Conservation (phyloP, 2,888 invertebrate species). For the Polia nebulosa region DNA sequence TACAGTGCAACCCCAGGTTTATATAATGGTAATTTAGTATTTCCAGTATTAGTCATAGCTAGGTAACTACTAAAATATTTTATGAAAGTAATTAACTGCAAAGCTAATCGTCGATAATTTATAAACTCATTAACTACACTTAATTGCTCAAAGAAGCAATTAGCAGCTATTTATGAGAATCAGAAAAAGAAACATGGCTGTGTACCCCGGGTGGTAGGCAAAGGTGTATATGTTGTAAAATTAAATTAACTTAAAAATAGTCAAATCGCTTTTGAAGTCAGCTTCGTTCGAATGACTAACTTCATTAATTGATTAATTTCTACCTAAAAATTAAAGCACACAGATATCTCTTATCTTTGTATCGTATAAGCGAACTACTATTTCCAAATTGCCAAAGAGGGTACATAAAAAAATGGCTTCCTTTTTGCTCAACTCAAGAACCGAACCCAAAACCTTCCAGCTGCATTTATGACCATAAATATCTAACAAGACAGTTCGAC, state of each 20-base stretch:
- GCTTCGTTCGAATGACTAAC: too few relatives aligned
- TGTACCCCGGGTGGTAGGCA: too few relatives aligned
- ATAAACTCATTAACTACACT: slow-evolving; percentile 27
- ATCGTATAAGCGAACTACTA: too few relatives aligned
- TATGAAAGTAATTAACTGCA: slow-evolving; percentile 7
- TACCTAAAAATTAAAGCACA: too few relatives aligned
- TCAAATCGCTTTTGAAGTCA: too few relatives aligned
- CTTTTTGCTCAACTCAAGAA: slow-evolving; percentile 22
- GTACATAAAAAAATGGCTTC: slow-evolving; percentile 21
- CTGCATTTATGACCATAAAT: slow-evolving; percentile 17
- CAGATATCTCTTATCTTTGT: background rate
- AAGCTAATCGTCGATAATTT: background rate
- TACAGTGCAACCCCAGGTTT: background rate
- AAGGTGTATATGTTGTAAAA: too few relatives aligned
- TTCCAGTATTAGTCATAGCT: background rate
- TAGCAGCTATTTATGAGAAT: too few relatives aligned
- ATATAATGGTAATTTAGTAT: too few relatives aligned
- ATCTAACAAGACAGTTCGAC: slow-evolving; percentile 9
- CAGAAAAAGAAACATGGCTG: too few relatives aligned
- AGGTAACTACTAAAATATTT: background rate
- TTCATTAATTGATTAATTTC: too few relatives aligned
- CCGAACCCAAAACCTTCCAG: slow-evolving; percentile 13
- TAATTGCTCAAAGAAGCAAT: slow-evolving; percentile 25
- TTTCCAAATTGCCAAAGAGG: too few relatives aligned
- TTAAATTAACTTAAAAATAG: too few relatives aligned